Conservation (phyloP, 2,888 invertebrate genomes). For the Meiosimyza platycephala region DNA sequence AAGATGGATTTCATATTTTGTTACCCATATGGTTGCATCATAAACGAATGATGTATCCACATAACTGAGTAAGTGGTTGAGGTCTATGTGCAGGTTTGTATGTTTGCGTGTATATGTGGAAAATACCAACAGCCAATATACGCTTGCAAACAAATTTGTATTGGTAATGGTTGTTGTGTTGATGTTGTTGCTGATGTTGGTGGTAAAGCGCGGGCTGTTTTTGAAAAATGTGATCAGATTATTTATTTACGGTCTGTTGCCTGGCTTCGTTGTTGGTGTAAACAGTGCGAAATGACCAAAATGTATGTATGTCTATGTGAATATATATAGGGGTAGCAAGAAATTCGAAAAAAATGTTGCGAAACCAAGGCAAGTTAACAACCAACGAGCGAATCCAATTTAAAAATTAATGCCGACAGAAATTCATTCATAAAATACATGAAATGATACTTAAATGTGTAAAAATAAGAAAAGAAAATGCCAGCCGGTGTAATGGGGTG, state of each 20-base stretch:
- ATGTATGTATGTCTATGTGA: background rate
- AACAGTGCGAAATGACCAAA: conserved; percentile 10
- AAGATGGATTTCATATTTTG: conserved; percentile 22
- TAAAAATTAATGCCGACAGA: conserved; percentile 61
- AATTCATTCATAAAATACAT: conserved; percentile 60
- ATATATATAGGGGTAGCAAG: too few relatives aligned
- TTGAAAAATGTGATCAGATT: conserved; percentile 35
- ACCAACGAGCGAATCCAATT: conserved; percentile 51
- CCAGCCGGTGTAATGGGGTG: conserved; percentile 7
- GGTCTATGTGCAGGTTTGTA: too few relatives aligned
- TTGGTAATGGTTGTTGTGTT: too few relatives aligned
- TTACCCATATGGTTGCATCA: conserved; percentile 17
- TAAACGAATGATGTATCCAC: conserved; percentile 24
- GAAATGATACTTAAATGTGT: conserved; percentile 40
- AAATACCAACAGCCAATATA: too few relatives aligned
- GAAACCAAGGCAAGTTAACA: background rate
- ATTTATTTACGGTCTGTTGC: conserved; percentile 35
- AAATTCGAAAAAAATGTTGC: background rate
- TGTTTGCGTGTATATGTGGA: background rate
- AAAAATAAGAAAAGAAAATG: conserved; percentile 6
- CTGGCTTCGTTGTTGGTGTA: background rate
- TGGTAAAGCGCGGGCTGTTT: background rate
- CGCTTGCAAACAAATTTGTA: too few relatives aligned
- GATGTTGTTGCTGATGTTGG: too few relatives aligned
- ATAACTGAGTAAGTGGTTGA: background rate